Evolutionary conservation across 2,113 vertebrate species (phyloP), one percentile per base, ranked within the genome.

Genomic region (Cyprinodon variegatus): DNA sequence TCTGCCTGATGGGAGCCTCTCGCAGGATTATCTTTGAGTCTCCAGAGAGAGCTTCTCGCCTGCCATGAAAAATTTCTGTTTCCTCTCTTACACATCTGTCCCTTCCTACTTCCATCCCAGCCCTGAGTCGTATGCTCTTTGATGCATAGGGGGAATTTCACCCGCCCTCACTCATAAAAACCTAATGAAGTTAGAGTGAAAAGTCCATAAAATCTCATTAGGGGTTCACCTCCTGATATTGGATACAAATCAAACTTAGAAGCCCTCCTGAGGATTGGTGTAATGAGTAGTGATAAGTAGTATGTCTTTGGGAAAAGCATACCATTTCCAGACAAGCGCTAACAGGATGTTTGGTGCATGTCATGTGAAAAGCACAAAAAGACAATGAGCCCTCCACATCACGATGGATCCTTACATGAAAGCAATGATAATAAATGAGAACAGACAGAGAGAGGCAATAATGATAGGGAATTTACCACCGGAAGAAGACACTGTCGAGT

Each of bases 171-270:
- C 89, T 94, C 93, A 94, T 93, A 92, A 94, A 95, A 95, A 86
- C 82, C 90, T 92, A 93, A 94, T 94, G 93, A 93, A 90, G 89
- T 90, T 88, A 75, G 85, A 79, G 40, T 74, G 79, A 90, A 91
- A 92, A 92, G 76, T 90, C 90, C 85, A 92, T 92, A 92, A 91
- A 93, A 87, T 90, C 90, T 91, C 88, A 93, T 93, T 89, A 89
- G 82, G 90, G 67, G 70, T 85, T 89, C 86, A 85, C 78, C 83
- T 89, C 83, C 72, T 87, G 89, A 90, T 89, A 91, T 83, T 69
- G 85, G 87, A 86, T 90, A 91, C 89, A 85, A 92, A 91, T 92
- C 90, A 91, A 92, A 92, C 79, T 89, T 80, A 61, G 80, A 83
- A 62, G 84, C 70, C 68, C 91, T 91, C 91, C 76, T 75, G 92